These are phyloP conservation scores for Boulengeromyrus knoepffleri DNA, from an alignment of 2,113 vertebrate species.

Conservation along the genomic window DNA sequence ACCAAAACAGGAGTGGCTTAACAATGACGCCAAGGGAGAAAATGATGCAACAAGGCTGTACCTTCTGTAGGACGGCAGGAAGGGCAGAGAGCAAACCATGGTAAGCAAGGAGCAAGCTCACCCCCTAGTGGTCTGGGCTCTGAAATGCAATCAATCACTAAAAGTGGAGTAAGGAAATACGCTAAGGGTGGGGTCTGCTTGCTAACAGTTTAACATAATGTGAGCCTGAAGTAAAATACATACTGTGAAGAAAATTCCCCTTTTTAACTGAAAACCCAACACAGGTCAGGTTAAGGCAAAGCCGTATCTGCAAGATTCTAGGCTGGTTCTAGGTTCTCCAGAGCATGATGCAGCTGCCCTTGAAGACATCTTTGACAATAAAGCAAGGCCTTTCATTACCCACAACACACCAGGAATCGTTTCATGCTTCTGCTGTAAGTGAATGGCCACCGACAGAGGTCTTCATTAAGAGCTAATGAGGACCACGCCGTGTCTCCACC, in stretches of 20 bases:
- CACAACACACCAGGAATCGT: not conserved
- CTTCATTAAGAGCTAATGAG: conserved; percentile 9
- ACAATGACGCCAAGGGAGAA: conserved; percentile 13
- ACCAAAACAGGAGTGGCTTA: not conserved
- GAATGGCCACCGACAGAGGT: not conserved
- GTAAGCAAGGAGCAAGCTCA: not conserved
- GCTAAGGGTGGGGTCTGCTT: not conserved
- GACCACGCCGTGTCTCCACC: not conserved
- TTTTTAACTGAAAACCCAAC: not conserved
- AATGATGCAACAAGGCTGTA: not conserved
- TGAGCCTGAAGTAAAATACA: not conserved
- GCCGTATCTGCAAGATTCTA: not conserved
- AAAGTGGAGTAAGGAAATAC: not conserved
- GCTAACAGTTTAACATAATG: not conserved
- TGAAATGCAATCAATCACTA: not conserved
- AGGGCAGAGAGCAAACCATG: not conserved
- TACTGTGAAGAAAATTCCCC: not conserved
- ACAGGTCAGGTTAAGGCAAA: not conserved
- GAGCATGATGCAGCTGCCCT: not conserved
- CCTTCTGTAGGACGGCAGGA: not conserved
- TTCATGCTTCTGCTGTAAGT: not conserved
- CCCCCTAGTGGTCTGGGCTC: conserved; percentile 16
- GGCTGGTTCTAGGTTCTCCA: not conserved
- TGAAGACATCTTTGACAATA: not conserved
- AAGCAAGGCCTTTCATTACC: conserved; percentile 6